phyloP scores from a whole-genome alignment of 2,113 vertebrate species.

The Genyomyrus donnyi region DNA sequence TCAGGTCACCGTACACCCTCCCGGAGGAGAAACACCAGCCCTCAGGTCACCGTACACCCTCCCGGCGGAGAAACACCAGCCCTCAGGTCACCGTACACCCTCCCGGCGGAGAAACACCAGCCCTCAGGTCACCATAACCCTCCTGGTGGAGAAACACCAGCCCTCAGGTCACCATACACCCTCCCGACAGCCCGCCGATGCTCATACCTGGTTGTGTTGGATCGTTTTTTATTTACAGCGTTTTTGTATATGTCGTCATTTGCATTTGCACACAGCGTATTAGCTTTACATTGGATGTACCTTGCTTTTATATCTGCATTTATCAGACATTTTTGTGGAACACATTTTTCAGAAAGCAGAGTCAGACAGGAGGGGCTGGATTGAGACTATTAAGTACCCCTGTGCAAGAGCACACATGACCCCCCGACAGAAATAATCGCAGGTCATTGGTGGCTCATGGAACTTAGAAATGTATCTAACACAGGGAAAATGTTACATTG shows the following conservation, averaged over 20 bases:
- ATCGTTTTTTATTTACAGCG: not conserved
- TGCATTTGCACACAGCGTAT: not conserved
- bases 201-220: not conserved
- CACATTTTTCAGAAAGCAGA: not conserved
- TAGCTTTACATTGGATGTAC: not conserved
- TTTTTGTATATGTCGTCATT: not conserved
- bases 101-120: not conserved
- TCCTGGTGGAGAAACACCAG: not conserved
- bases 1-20: not conserved
- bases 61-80: not conserved
- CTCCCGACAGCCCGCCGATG: not conserved
- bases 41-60: too few species aligned
- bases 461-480: not conserved
- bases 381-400: not conserved
- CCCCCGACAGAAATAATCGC: not conserved
- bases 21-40: not conserved
- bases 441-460: not conserved
- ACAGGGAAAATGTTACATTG: not conserved
- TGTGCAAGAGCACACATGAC: not conserved
- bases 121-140: not conserved
- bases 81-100: not conserved
- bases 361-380: not conserved
- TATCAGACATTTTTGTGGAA: not conserved
- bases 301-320: not conserved
- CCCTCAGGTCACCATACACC: not conserved